A percentile compares a stretch with the other conserved stretches of the same genome.
Conservation (phyloP, 2,113 vertebrate species). For the Cervus canadensis region DNA sequence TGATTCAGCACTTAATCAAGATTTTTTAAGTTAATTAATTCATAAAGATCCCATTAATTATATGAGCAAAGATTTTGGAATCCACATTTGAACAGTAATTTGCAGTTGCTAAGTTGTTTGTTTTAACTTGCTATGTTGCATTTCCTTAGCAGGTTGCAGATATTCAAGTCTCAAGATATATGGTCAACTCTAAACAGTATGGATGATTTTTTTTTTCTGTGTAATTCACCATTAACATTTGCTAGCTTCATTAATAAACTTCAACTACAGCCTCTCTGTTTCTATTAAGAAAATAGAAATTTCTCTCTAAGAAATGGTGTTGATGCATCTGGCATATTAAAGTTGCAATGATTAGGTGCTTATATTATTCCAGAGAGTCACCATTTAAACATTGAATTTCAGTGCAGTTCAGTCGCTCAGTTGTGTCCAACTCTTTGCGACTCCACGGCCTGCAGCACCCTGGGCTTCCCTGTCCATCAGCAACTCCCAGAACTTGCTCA, state of each 20-base stretch:
- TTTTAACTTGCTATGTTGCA: conserved; percentile 44
- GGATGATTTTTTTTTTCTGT: background rate
- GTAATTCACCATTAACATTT: conserved; percentile 39
- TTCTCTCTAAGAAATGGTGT: background rate
- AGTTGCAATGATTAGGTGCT: background rate
- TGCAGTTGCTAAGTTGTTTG: conserved; percentile 60
- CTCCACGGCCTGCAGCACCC: background rate
- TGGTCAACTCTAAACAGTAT: conserved; percentile 42
- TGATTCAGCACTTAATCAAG: background rate
- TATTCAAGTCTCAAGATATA: conserved; percentile 61
- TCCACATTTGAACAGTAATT: conserved; percentile 25
- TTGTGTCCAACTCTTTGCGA: background rate
- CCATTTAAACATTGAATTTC: background rate
- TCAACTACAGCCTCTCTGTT: background rate
- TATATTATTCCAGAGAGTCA: background rate
- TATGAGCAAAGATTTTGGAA: background rate
- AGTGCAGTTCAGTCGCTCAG: background rate
- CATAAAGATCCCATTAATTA: background rate
- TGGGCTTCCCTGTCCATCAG: background rate
- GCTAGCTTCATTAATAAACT: conserved; percentile 34
- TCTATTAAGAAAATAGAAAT: background rate
- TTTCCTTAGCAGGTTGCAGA: conserved; percentile 47
- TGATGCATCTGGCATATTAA: background rate
- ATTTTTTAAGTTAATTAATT: background rate
- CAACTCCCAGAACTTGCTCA: background rate